A percentile compares a stretch with the other conserved stretches of the same genome.
Evolutionary conservation across 1,140 invertebrate genomes (phyloP).

Genomic region (Drosophila yakuba): DNA sequence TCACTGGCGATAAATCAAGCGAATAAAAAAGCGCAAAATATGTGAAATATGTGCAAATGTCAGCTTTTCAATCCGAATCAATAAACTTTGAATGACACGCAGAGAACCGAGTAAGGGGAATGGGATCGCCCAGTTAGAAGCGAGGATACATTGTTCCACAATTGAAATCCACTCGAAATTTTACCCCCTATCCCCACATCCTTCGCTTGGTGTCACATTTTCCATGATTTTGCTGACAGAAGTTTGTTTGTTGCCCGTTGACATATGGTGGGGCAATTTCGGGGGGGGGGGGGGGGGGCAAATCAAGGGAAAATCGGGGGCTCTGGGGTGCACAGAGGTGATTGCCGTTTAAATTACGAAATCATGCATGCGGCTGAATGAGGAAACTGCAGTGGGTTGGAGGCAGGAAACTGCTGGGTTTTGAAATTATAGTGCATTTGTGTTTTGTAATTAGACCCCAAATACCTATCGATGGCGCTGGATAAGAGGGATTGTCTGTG

Average conservation of each 20-base stretch:
- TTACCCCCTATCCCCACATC: neutral
- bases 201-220: constrained; percentile 61
- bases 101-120: neutral
- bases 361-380: constrained; percentile 61
- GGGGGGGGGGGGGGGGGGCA: neutral
- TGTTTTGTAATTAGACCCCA: constrained; percentile 77
- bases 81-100: constrained; percentile 62
- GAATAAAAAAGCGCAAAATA: constrained; percentile 42
- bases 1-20: constrained; percentile 4
- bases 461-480: constrained; percentile 53
- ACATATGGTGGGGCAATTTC: constrained; percentile 22
- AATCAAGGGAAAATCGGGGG: neutral
- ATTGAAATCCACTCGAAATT: constrained; percentile 40
- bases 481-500: constrained; percentile 15
- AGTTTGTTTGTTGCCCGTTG: constrained; percentile 59
- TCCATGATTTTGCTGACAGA: constrained; percentile 73
- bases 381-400: neutral
- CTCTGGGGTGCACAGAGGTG: constrained; percentile 29
- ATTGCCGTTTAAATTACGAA: constrained; percentile 79
- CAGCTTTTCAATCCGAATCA: constrained; percentile 58
- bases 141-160: constrained; percentile 35
- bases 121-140: constrained; percentile 17
- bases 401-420: constrained; percentile 24
- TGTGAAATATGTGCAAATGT: constrained; percentile 54
- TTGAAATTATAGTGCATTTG: constrained; percentile 77